Evolutionary conservation across 2,113 vertebrate genomes (phyloP).

Genomic region (Percina caprodes): DNA sequence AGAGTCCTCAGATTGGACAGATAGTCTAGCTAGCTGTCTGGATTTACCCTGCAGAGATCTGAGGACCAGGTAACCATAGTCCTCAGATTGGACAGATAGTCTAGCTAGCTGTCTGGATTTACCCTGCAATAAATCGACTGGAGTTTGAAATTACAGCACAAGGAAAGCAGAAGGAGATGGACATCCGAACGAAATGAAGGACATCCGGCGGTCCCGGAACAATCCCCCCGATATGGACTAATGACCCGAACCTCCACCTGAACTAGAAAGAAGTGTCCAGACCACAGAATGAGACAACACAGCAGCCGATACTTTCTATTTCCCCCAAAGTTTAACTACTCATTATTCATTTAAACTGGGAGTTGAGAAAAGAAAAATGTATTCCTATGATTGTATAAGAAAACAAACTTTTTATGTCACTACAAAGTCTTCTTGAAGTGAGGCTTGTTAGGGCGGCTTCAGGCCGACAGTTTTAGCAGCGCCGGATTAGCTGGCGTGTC

Average conservation of each 20-base stretch:
- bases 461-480: conserved; percentile 26
- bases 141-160: too few species aligned
- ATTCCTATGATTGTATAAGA: neutral
- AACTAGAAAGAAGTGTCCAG: neutral
- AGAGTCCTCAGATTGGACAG: too few species aligned
- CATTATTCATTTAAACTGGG: neutral
- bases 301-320: conserved; percentile 9
- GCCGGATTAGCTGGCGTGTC: conserved; percentile 32
- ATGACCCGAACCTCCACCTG: conserved; percentile 5
- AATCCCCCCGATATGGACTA: too few species aligned
- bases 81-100: too few species aligned
- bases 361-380: neutral
- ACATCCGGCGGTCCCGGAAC: too few species aligned
- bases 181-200: too few species aligned
- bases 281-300: conserved; percentile 15
- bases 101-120: too few species aligned
- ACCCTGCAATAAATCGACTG: too few species aligned
- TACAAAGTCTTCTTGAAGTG: conserved; percentile 5
- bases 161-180: too few species aligned
- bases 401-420: conserved; percentile 4
- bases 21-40: too few species aligned
- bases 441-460: conserved; percentile 36
- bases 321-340: neutral
- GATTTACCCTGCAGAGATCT: too few species aligned
- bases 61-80: too few species aligned